phyloP scores from a whole-genome alignment of 2,113 vertebrate species.

The Pungitius pungitius region DNA sequence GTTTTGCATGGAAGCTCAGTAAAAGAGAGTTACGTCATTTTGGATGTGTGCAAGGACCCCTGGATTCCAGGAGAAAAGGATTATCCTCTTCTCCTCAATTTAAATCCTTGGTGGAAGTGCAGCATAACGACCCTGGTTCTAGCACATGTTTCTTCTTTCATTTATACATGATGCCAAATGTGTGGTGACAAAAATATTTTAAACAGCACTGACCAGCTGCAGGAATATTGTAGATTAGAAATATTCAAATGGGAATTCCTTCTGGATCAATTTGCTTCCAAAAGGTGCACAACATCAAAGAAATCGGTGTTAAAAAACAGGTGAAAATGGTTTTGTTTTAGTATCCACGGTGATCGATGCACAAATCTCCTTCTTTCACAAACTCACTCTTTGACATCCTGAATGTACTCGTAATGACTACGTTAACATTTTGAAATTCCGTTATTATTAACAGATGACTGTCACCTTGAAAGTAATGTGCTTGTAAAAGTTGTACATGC shows the following conservation, averaged over 20 bases:
- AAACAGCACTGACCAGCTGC: conserved; percentile 14
- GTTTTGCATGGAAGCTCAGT: conserved; percentile 24
- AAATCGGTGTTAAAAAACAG: neutral
- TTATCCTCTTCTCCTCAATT: conserved; percentile 49
- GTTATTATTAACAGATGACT: neutral
- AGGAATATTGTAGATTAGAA: neutral
- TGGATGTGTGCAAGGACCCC: conserved; percentile 36
- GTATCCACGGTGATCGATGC: neutral
- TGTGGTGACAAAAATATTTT: conserved; percentile 11
- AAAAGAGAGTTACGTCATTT: conserved; percentile 48
- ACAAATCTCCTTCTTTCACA: neutral
- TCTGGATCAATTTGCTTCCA: neutral
- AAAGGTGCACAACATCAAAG: neutral
- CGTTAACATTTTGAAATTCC: neutral
- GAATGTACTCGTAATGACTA: neutral
- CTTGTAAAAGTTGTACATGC: neutral
- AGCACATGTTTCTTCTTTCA: conserved; percentile 11
- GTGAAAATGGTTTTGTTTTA: neutral
- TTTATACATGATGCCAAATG: conserved; percentile 7
- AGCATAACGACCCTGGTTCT: neutral
- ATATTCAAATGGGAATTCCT: neutral
- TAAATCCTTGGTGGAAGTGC: conserved; percentile 18
- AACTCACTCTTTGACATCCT: neutral
- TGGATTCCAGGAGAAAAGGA: conserved; percentile 49
- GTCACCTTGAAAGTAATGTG: neutral